Evolutionary conservation across 2,797 vertebrate species (phyloP).

Genomic region (Strix occidentalis): DNA sequence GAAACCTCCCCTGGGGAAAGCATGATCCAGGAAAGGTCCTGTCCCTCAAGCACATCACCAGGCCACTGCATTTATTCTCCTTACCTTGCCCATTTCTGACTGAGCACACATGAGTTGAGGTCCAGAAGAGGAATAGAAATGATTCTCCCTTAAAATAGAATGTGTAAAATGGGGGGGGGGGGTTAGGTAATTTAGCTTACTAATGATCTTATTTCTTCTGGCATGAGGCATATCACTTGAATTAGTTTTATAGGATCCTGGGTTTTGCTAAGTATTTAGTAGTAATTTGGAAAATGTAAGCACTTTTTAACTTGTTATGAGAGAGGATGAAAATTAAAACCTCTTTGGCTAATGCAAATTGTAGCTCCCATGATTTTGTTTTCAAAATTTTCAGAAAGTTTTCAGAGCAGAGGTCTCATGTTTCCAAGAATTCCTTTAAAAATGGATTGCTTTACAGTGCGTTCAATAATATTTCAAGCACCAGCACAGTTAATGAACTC

Average conservation of each 20-base stretch:
- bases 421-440: background rate
- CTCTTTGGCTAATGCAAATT: background rate
- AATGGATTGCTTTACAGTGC: background rate
- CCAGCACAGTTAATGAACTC: background rate
- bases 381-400: background rate
- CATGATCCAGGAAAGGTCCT: background rate
- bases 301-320: background rate
- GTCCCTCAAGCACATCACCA: background rate
- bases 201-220: background rate
- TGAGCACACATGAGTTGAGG: accelerated
- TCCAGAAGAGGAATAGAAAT: background rate
- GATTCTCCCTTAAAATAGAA: background rate
- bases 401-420: background rate
- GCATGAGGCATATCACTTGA: background rate
- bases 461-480: background rate
- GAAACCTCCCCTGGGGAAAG: background rate
- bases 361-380: background rate
- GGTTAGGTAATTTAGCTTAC: background rate
- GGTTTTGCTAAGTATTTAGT: background rate
- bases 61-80: background rate
- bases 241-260: background rate
- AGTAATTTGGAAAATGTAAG: background rate
- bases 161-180: background rate
- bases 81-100: background rate
- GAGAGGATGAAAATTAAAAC: background rate